Evolutionary conservation across 2,113 vertebrate genomes (phyloP), one percentile per base, ranked within the genome.

Genomic region (Synchiropus splendidus): DNA sequence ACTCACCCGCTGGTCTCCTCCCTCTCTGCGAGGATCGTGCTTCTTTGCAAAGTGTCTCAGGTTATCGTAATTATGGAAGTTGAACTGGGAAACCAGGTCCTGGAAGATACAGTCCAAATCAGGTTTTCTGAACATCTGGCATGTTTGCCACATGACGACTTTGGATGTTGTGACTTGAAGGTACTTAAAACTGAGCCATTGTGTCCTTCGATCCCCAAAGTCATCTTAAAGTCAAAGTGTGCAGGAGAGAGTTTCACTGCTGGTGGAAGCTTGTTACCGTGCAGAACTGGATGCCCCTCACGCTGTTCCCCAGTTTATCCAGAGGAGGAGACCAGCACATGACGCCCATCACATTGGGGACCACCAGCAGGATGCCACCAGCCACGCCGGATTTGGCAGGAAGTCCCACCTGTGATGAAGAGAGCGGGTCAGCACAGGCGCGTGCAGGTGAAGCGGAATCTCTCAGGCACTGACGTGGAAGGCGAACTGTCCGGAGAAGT

Each of bases 1-100:
- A 82, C 92, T 91, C 87, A 99, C 95, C 88, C 94, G 83, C 72
- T 97, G 93, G 77, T 99, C 95, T 42, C 95, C 94, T 9, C 95
- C 94, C 85, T 99, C 95, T 64, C 94, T 74, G 51, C 95, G 94
- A 72, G 95, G 95, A 75, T 99, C 95, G 66, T 94, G 90, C 55
- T 99, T 99, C 86, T 98, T 98, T 6, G 92, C 92, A 67, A 99
- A 99, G 80, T 99, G 95, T 52, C 94, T 88, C 84, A 99, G 79
- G 70, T 99, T 99, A 63, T 99, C 95, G 33, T 99, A 99, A 83
- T 99, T 99, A 82, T 99, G 95, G 72, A 99, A 99, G 82, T 99
- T 99, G 64, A 78, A 99, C 51, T 96, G 78, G 18, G 90, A 91
- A 67, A 99, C 92, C 70, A 99, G 84, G 69, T 99, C 95, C 95